These are phyloP conservation scores for Diadophis punctatus DNA, from an alignment of 2,113 vertebrate species.

Conservation along the genomic window DNA sequence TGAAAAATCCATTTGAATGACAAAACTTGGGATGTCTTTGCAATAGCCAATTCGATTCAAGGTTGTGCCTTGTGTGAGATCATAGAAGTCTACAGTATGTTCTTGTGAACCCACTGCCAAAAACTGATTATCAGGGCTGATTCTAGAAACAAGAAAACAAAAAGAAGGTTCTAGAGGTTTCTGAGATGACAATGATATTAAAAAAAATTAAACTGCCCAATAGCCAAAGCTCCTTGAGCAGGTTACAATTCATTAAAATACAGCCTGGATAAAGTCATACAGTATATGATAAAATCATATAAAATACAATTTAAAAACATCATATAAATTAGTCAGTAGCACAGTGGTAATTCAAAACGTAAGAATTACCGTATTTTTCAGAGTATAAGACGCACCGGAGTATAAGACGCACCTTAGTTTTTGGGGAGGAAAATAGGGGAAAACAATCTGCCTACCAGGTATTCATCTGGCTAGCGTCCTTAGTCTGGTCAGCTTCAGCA, in stretches of 20 bases:
- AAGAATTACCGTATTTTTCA: too few relatives aligned
- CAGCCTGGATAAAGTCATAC: background rate
- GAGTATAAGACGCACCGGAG: too few relatives aligned
- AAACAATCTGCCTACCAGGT: too few relatives aligned
- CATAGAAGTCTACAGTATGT: slow-evolving; percentile 93
- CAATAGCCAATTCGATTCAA: slow-evolving; percentile 93
- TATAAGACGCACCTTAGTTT: too few relatives aligned
- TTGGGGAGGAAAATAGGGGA: too few relatives aligned
- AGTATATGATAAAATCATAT: background rate
- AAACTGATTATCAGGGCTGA: slow-evolving; percentile 90
- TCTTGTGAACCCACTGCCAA: slow-evolving; percentile 90
- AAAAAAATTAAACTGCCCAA: background rate
- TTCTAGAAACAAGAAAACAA: slow-evolving; percentile 66
- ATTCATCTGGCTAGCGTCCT: too few relatives aligned
- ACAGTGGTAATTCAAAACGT: background rate
- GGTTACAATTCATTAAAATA: background rate
- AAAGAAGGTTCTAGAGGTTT: background rate
- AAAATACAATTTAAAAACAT: background rate
- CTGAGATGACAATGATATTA: background rate
- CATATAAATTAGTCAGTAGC: background rate
- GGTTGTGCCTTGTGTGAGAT: slow-evolving; percentile 89
- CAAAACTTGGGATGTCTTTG: slow-evolving; percentile 90
- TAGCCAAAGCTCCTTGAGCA: background rate
- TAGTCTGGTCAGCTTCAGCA: too few relatives aligned
- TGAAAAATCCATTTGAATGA: slow-evolving; percentile 94